These are phyloP conservation scores for Pteropus alecto DNA, from an alignment of 2,113 vertebrate genomes.

Conservation along the genomic window DNA sequence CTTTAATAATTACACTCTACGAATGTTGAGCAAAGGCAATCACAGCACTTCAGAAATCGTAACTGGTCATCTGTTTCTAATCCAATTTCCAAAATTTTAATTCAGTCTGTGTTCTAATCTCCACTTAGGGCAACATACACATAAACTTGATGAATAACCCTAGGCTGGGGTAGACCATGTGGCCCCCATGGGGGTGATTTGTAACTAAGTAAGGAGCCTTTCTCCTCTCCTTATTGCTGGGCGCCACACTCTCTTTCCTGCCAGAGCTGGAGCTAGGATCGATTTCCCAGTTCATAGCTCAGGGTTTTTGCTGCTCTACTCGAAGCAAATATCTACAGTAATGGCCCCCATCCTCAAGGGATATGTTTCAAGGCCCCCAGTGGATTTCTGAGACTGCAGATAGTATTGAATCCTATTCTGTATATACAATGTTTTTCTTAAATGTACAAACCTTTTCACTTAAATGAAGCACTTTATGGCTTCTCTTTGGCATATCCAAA, in stretches of 20 bases:
- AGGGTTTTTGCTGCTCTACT: neutral
- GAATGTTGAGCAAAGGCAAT: neutral
- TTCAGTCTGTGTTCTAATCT: neutral
- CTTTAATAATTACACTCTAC: neutral
- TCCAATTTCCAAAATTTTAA: neutral
- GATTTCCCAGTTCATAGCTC: neutral
- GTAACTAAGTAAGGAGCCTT: neutral
- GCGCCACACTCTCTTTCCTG: neutral
- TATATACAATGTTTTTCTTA: too few relatives aligned
- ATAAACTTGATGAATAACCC: neutral
- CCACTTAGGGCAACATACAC: neutral
- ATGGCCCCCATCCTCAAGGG: neutral
- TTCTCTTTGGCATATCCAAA: neutral
- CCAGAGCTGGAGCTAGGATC: neutral
- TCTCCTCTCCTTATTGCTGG: neutral
- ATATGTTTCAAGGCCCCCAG: neutral
- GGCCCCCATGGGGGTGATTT: fast-evolving
- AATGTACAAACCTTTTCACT: neutral
- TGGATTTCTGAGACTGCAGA: neutral
- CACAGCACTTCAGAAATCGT: neutral
- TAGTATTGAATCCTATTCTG: neutral
- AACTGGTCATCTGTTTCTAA: neutral
- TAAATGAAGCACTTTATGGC: neutral
- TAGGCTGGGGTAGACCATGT: neutral
- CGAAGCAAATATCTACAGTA: neutral